Evolutionary conservation across 2,888 invertebrate species (phyloP), one percentile per base, ranked within the genome.

Genomic region (Drosophila mimetica): DNA sequence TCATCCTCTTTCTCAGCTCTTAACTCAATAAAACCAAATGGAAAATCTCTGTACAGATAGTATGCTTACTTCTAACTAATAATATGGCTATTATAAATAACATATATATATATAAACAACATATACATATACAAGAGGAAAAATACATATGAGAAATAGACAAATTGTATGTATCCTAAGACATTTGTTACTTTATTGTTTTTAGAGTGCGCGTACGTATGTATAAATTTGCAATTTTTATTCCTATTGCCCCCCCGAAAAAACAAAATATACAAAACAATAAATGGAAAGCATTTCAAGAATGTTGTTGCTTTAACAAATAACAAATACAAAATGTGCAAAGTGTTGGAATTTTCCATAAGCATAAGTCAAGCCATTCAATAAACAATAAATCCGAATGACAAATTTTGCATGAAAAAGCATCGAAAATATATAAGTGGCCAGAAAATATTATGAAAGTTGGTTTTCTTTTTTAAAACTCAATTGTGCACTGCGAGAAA

Each of bases 41-140:
- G 20, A 52, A 71, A 71, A 67, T 82, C 83, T 82, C 39, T 83
- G 82, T 83, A 83, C 82, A 83, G 88, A 71, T 82, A 81, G 76
- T 70, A 81, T 82, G 82, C 82, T 83, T 83, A 83, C 71, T 76
- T 88, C 83, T 82, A 83, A 79, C 79, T 75, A 42, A 81, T 76
- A 78, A 79, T 76, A 79, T 87, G 88, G 88, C 88, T 85, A 82
- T 58, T 71, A 81, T 73, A 82, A 75, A 80, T 84, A 77, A 69
- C 60, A 71, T 70, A 76, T 34, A 61, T 42, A 50, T 32, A 61
- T 42, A 50, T 37, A 67, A 42, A 61, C 32, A 36, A 71, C 32
- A 44, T 16, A 61, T 52, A 64, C 55, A 69, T 71, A 71, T 58
- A 72, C 57, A 71, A 42, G 18, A 34, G 48, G 70, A 57, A 42